Conservation (phyloP, 2,113 vertebrate genomes). For the Bambusicola thoracicus region DNA sequence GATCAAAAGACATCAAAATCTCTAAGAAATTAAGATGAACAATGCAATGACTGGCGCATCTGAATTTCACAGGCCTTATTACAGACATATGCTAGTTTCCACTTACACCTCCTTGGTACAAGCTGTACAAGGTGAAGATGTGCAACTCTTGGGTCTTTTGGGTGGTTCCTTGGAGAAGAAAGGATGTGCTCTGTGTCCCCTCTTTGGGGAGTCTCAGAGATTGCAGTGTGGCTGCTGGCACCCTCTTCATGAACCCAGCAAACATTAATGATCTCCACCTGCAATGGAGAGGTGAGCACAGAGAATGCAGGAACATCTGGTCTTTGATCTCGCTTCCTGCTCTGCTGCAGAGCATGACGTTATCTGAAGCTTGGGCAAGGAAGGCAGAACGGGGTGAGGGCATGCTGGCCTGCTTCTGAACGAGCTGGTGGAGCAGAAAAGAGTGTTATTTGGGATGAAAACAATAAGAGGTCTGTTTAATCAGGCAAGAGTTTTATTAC, state of each 20-base stretch:
- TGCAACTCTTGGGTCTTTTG: neutral
- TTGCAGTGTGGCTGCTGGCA: neutral
- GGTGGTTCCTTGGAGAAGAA: neutral
- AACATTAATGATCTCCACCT: neutral
- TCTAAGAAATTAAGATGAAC: neutral
- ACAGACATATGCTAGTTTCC: neutral
- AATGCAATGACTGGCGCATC: neutral
- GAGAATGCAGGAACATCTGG: neutral
- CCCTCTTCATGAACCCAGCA: neutral
- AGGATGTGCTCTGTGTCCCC: neutral
- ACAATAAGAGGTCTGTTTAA: neutral
- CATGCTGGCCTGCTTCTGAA: neutral
- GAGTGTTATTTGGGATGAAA: neutral
- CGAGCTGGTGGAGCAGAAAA: neutral
- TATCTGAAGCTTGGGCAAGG: neutral
- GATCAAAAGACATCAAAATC: neutral
- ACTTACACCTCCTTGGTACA: neutral
- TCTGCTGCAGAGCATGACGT: neutral
- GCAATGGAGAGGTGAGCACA: neutral
- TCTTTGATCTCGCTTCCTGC: neutral
- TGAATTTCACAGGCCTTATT: neutral
- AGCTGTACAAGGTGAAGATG: neutral
- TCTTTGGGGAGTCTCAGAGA: rapidly evolving
- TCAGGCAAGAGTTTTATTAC: neutral
- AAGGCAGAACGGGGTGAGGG: neutral